A percentile compares a stretch with the other conserved stretches of the same genome.
Evolutionary conservation across 2,113 vertebrate genomes (phyloP).

Genomic region (Vulpes vulpes): DNA sequence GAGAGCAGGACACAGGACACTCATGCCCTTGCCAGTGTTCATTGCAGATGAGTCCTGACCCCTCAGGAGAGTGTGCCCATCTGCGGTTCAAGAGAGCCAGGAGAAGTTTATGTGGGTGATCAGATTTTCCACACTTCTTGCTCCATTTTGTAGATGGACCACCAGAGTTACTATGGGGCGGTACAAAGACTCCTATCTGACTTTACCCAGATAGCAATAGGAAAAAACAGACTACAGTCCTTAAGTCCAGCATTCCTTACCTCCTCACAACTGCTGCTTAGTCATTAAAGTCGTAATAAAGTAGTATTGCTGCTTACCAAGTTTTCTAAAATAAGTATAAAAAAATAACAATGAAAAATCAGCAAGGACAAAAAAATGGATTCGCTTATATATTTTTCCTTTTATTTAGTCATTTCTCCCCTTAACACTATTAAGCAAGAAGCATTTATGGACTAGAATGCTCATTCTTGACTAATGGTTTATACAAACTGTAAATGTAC

Average conservation of each 20-base stretch:
- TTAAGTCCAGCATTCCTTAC: neutral
- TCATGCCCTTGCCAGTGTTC: rapidly evolving
- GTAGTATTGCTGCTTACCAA: neutral
- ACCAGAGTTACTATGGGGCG: too few relatives aligned
- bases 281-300: neutral
- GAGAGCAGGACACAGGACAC: neutral
- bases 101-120: rapidly evolving
- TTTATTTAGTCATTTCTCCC: neutral
- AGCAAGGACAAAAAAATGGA: neutral
- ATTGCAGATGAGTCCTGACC: rapidly evolving
- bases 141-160: neutral
- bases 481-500: neutral
- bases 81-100: neutral
- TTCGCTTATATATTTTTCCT: neutral
- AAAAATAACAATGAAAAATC: neutral
- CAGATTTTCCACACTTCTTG: neutral
- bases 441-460: neutral
- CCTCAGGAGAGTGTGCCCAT: rapidly evolving
- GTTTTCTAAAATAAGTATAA: neutral
- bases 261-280: neutral
- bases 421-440: conserved; percentile 20
- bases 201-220: rapidly evolving
- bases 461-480: neutral
- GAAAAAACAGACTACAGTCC: neutral
- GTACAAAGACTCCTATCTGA: neutral